Evolutionary conservation across 2,113 vertebrate species (phyloP), one percentile per base, ranked within the genome.

Genomic region (Strigops habroptila): DNA sequence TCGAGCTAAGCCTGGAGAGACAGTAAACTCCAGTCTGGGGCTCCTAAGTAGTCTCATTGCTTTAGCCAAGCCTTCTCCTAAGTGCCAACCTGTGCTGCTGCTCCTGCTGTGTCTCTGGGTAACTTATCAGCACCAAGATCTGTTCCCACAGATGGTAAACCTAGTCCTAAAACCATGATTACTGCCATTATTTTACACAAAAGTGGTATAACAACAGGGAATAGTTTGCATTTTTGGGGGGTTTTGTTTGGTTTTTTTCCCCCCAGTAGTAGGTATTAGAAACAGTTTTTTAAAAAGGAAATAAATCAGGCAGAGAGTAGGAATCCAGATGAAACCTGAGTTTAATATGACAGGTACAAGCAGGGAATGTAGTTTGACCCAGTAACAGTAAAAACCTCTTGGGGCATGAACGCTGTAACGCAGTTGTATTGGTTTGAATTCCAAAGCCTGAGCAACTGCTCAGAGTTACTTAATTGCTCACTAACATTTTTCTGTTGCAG

Each of bases 381-480:
- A 31, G 18, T 9, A 11, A 7, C 30, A 59, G 18, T 5, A 31
- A 70, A 86, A 93, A 7, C 28, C 41, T 55, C 51, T 31, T 1
- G 0, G 37, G 60, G 4, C 3, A 3, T 1, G 4, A 10, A 68
- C 3, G 0, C 3, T 4, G 35, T 2, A 25, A 9, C 35, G 1
- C 22, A 37, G 71, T 8, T 14, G 9, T 2, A 3, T 1, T 0
- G 3, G 19, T 30, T 12, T 17, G 28, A 59, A 44, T 33, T 13
- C 60, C 55, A 17, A 3, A n/a, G 59, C 0, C 52, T 30, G 48
- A 84, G 69, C 90, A 53, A 21, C 69, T 3, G 57, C 46, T 75
- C 48, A 27, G 48, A 55, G 48, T 24, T 25, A 24, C 23, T 67
- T 18, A 22, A 2, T 18, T 24, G 49, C 64, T 35, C 67, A 10